Evolutionary conservation across 2,888 invertebrate genomes (phyloP), one percentile per base, ranked within the genome.

Genomic region (Beris morrisii): DNA sequence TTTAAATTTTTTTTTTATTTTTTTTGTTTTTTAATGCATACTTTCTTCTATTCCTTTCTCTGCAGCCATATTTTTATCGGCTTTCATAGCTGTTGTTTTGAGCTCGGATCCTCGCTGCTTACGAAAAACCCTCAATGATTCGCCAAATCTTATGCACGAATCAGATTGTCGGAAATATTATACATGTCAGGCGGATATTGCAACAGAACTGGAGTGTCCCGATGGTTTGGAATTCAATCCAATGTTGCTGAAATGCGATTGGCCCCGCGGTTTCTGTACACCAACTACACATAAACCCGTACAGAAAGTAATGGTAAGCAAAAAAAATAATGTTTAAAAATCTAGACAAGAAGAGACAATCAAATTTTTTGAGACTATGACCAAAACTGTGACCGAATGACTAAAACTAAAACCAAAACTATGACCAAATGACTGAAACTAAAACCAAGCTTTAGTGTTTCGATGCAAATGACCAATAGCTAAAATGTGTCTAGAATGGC

Each of bases 141-240:
- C 53, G n/a, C 53, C 31, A 7, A 13, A 58, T 65, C 31, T 65
- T 1, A 32, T 43, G 38, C 63, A 67, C 38, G 52, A 58, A 7
- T n/a, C 45, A 5, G 52, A 67, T 50, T 67, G 67, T 50, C 56
- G 48, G 7, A 67, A 67, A 63, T 67, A 43, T 44, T 67, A 63
- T 15, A 45, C 30, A 43, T 67, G 67, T 55, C 22, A 54, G 3
- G 46, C 22, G 5, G 28, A 45, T 31, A 9, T 44, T 12, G 13
- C 15, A 2, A 3, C 11, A 4, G 63, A 55, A 44, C 43, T 22
- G 13, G 6, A 22, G 5, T 67, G 67, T 57, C 52, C 67, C 3
- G 31, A 30, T 0, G 63, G 45, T 15, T 63, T 67, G 52, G 56
- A 63, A 50, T 67, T 55, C n/a, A 67, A 63, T 63, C 48, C 46